Percentiles rank a stretch among this genome's conserved stretches.
phyloP scores from a whole-genome alignment of 2,888 invertebrate species.

The Coleophora deauratella region DNA sequence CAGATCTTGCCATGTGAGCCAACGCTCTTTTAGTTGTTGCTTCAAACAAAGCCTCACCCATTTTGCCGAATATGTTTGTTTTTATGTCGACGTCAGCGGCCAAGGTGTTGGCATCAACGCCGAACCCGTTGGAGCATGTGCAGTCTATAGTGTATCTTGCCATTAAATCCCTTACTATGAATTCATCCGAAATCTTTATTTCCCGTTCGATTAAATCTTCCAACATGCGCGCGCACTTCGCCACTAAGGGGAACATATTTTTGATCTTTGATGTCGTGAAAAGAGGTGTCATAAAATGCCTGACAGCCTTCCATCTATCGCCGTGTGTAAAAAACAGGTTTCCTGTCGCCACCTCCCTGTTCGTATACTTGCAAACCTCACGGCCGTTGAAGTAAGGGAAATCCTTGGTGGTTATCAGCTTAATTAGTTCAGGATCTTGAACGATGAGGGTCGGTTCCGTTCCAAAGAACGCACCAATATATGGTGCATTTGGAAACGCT shows the following conservation, averaged over 20 bases:
- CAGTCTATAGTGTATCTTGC: conserved; percentile 39
- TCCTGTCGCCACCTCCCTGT: conserved; percentile 31
- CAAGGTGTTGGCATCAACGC: conserved; percentile 29
- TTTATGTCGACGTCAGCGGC: conserved; percentile 10
- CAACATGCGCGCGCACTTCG: conserved; percentile 27
- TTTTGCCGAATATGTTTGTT: conserved; percentile 25
- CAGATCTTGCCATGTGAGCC: conserved; percentile 15
- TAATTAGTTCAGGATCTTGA: conserved; percentile 21
- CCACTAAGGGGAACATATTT: conserved; percentile 46
- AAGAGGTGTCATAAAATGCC: conserved; percentile 45
- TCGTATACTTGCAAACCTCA: conserved; percentile 26
- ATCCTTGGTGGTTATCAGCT: conserved; percentile 22
- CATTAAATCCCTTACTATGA: conserved; percentile 29
- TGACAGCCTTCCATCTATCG: conserved; percentile 42
- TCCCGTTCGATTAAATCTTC: conserved; percentile 32
- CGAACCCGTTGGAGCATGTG: conserved; percentile 29
- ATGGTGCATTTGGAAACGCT: conserved; percentile 33
- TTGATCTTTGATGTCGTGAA: conserved; percentile 51
- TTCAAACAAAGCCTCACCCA: conserved; percentile 22
- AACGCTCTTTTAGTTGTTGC: conserved; percentile 16
- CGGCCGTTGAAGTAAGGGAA: conserved; percentile 25
- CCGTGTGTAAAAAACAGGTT: conserved; percentile 40
- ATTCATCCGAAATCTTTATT: conserved; percentile 11
- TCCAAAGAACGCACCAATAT: conserved; percentile 38
- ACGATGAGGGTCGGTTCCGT: conserved; percentile 22